These are phyloP conservation scores for Parnassius orleans DNA, from an alignment of 2,888 invertebrate genomes.

Conservation along the genomic window DNA sequence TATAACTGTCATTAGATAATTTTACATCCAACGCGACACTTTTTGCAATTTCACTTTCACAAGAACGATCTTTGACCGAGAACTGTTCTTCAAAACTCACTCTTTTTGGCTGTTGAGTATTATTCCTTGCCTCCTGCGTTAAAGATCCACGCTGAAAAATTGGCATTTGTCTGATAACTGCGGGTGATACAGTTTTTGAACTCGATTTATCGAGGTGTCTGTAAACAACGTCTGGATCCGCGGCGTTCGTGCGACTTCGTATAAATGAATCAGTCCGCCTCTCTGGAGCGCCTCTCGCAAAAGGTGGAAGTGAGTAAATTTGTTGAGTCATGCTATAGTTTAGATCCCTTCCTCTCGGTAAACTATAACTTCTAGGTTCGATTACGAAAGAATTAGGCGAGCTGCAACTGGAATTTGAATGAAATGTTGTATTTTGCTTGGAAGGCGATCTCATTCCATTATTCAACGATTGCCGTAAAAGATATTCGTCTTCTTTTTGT, in stretches of 20 bases:
- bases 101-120: conserved; percentile 47
- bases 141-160: conserved; percentile 47
- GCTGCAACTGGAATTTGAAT: conserved; percentile 47
- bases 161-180: conserved; percentile 34
- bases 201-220: conserved; percentile 55
- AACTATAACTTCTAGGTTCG: conserved; percentile 55
- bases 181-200: conserved; percentile 36
- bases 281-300: conserved; percentile 57
- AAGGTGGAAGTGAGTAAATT: conserved; percentile 47
- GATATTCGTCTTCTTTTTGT: conserved; percentile 81
- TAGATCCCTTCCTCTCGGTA: conserved; percentile 54
- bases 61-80: conserved; percentile 29
- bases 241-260: conserved; percentile 38
- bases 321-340: conserved; percentile 44
- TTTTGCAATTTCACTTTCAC: conserved; percentile 26
- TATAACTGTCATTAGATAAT: conserved; percentile 34
- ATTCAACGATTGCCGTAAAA: conserved; percentile 52
- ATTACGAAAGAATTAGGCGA: conserved; percentile 46
- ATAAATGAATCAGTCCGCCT: conserved; percentile 64
- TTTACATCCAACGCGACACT: conserved; percentile 36
- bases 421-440: conserved; percentile 33
- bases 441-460: conserved; percentile 41
- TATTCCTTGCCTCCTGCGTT: conserved; percentile 36
- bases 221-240: conserved; percentile 52
- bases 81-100: conserved; percentile 57